Evolutionary conservation across 1,140 invertebrate genomes (phyloP).

Genomic region (Sminthurides bifidus): DNA sequence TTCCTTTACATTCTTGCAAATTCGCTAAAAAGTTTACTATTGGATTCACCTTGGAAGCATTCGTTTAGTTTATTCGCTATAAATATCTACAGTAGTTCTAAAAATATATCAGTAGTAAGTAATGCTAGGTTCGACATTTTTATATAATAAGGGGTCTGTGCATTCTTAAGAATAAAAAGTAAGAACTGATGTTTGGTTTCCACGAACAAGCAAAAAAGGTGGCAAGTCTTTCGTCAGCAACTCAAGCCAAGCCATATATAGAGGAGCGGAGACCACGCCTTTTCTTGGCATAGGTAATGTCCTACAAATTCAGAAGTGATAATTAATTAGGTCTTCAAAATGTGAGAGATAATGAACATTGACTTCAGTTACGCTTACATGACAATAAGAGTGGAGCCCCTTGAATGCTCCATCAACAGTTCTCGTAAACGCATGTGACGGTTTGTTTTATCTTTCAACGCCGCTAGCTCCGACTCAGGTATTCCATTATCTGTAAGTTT

Average conservation of each 20-base stretch:
- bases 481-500: constrained; percentile 44
- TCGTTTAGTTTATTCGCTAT: no score
- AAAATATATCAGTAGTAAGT: no score
- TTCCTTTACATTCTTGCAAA: no score
- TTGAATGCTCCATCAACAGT: constrained; percentile 71
- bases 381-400: constrained; percentile 72
- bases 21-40: no score
- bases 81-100: no score
- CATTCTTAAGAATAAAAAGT: constrained; percentile 54
- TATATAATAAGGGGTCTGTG: no score
- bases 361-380: constrained; percentile 52
- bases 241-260: constrained; percentile 54
- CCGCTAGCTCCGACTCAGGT: constrained; percentile 67
- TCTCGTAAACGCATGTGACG: constrained; percentile 78
- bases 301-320: constrained; percentile 3
- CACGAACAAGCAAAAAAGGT: constrained; percentile 47
- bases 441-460: constrained; percentile 80
- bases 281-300: constrained; percentile 19
- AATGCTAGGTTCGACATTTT: no score
- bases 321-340: background rate
- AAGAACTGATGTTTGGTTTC: constrained; percentile 51
- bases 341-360: background rate
- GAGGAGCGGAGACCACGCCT: constrained; percentile 40
- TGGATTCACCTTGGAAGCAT: no score
- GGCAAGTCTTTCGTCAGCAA: constrained; percentile 47